phyloP scores from a whole-genome alignment of 2,888 invertebrate genomes.

The Conomelus anceps region DNA sequence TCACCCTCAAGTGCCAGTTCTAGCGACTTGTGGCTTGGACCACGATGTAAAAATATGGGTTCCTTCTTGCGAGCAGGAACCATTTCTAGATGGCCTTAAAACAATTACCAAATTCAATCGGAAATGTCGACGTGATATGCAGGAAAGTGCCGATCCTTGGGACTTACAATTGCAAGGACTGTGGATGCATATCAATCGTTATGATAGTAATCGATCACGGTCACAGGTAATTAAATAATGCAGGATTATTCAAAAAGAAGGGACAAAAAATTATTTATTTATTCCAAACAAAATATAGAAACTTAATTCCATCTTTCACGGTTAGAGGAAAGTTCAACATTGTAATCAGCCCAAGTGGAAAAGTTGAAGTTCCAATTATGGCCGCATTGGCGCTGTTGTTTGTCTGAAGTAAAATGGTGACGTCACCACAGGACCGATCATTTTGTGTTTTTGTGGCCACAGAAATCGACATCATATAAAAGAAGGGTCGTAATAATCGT shows the following conservation, averaged over 20 bases:
- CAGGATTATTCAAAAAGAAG: not conserved
- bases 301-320: too few relatives aligned
- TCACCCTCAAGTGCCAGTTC: slow-evolving; percentile 77
- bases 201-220: slow-evolving; percentile 7
- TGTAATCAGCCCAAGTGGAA: too few relatives aligned
- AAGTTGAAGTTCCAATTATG: too few relatives aligned
- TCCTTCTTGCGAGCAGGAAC: slow-evolving; percentile 52
- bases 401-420: too few relatives aligned
- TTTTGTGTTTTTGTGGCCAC: too few relatives aligned
- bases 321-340: too few relatives aligned
- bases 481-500: too few relatives aligned
- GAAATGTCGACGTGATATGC: slow-evolving; percentile 5
- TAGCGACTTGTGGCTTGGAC: slow-evolving; percentile 89
- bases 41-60: slow-evolving; percentile 90
- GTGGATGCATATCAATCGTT: slow-evolving; percentile 21
- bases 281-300: too few relatives aligned
- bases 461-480: too few relatives aligned
- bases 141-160: slow-evolving; percentile 15
- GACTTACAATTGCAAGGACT: slow-evolving; percentile 22
- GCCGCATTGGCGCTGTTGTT: too few relatives aligned
- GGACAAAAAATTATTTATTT: too few relatives aligned
- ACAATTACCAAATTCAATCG: slow-evolving; percentile 18
- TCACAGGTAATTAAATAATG: not conserved
- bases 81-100: slow-evolving; percentile 30
- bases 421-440: too few relatives aligned